phyloP scores from a whole-genome alignment of 2,797 vertebrate species.

The Synaphobranchus kaupii region DNA sequence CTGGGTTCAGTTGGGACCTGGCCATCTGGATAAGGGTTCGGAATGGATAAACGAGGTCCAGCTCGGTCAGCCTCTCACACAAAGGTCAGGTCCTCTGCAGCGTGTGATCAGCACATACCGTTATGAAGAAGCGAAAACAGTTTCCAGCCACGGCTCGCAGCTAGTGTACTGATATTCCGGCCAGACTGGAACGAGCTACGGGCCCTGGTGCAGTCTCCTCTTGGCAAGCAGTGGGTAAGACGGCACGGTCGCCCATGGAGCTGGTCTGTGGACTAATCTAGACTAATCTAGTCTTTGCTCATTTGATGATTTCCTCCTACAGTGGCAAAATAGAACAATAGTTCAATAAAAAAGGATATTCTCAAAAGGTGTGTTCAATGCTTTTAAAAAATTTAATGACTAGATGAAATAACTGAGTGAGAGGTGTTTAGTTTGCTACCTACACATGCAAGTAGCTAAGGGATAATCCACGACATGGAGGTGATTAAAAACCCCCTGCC shows the following conservation, averaged over 20 bases:
- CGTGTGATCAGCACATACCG: conserved; percentile 23
- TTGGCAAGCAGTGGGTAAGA: background rate
- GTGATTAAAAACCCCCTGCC: too few relatives aligned
- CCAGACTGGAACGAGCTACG: conserved; percentile 33
- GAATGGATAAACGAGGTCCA: conserved; percentile 45
- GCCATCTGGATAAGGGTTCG: conserved; percentile 50
- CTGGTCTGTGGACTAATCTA: background rate
- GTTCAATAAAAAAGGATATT: background rate
- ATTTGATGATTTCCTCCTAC: background rate
- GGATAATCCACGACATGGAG: too few relatives aligned
- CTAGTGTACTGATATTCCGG: conserved; percentile 28
- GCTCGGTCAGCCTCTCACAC: conserved; percentile 29
- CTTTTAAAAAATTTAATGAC: background rate
- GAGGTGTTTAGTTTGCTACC: background rate
- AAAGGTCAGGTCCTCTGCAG: conserved; percentile 26
- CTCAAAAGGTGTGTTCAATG: background rate
- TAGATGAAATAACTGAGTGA: background rate
- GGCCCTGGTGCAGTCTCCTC: background rate
- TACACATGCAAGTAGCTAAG: background rate
- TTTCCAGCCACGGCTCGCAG: conserved; percentile 23
- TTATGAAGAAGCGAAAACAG: conserved; percentile 17
- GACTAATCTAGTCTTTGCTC: background rate
- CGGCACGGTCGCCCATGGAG: background rate
- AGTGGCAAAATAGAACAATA: background rate
- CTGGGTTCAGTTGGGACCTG: conserved; percentile 42